phyloP scores from a whole-genome alignment of 1,140 invertebrate genomes.

The Hormaphis cornu region DNA sequence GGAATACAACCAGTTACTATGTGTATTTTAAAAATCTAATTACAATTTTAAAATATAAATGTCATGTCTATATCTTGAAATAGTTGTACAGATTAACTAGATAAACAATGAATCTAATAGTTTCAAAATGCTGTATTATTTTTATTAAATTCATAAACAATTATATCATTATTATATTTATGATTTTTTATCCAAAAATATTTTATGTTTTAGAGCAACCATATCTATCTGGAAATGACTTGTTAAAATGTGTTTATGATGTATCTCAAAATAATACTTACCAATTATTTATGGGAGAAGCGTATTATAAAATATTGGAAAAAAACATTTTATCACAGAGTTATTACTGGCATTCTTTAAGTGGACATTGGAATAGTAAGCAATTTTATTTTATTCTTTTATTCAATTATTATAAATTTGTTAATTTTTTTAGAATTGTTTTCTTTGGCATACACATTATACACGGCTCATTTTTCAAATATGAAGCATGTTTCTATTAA shows the following conservation, averaged over 20 bases:
- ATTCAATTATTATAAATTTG: slow-evolving; percentile 5
- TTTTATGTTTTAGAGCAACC: not conserved
- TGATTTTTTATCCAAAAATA: not conserved
- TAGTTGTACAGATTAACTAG: no score
- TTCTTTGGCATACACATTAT: slow-evolving; percentile 6
- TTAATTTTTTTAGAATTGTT: slow-evolving; percentile 31
- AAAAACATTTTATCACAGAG: slow-evolving; percentile 20
- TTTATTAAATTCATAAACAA: no score
- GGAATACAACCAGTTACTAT: no score
- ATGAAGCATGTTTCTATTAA: slow-evolving; percentile 17
- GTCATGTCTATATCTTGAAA: no score
- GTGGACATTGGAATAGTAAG: slow-evolving; percentile 30
- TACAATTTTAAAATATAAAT: no score
- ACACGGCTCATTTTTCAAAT: not conserved
- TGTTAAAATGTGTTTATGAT: slow-evolving; percentile 14
- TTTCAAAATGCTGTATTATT: no score
- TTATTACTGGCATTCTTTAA: slow-evolving; percentile 29
- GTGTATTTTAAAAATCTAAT: no score
- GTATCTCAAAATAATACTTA: slow-evolving; percentile 15
- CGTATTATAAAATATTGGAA: slow-evolving; percentile 31
- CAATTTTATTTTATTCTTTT: not conserved
- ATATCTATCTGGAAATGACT: not conserved
- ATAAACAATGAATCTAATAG: no score
- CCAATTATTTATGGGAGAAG: slow-evolving; percentile 27
- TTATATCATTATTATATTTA: no score